These are phyloP conservation scores for Pollachius pollachius DNA, from an alignment of 2,113 vertebrate species.

Conservation along the genomic window DNA sequence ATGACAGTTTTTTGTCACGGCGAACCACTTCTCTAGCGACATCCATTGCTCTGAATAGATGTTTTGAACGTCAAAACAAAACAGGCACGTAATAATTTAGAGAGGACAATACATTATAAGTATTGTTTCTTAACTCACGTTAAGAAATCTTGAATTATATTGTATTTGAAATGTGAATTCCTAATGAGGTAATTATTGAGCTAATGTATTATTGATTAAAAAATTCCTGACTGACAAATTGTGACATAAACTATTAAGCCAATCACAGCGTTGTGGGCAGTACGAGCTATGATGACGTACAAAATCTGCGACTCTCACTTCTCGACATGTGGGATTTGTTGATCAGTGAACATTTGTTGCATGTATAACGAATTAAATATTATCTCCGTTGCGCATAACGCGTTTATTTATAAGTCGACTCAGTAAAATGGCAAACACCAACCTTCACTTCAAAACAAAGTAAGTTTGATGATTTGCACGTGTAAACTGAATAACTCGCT, in stretches of 20 bases:
- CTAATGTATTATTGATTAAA: background rate
- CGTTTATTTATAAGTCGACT: background rate
- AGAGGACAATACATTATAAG: too few species aligned
- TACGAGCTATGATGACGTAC: constrained; percentile 39
- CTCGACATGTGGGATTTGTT: constrained; percentile 57
- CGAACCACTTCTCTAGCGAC: constrained; percentile 19
- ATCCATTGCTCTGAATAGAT: constrained; percentile 25
- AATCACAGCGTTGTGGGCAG: constrained; percentile 34
- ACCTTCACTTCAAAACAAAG: constrained; percentile 74
- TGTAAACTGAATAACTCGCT: constrained; percentile 25
- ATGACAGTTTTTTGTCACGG: constrained; percentile 8
- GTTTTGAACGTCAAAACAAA: background rate
- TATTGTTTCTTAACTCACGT: too few species aligned
- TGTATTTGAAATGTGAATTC: background rate
- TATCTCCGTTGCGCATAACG: background rate
- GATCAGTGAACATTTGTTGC: constrained; percentile 34
- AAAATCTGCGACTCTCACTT: constrained; percentile 46
- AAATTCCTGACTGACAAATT: background rate
- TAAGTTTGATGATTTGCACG: constrained; percentile 43
- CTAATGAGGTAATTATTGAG: background rate
- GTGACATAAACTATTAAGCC: constrained; percentile 11
- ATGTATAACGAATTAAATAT: constrained; percentile 22
- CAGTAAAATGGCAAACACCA: constrained; percentile 59
- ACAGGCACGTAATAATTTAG: background rate
- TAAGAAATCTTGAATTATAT: background rate